These are phyloP conservation scores for Peucedramus taeniatus DNA, from an alignment of 2,113 vertebrate genomes.

Conservation along the genomic window DNA sequence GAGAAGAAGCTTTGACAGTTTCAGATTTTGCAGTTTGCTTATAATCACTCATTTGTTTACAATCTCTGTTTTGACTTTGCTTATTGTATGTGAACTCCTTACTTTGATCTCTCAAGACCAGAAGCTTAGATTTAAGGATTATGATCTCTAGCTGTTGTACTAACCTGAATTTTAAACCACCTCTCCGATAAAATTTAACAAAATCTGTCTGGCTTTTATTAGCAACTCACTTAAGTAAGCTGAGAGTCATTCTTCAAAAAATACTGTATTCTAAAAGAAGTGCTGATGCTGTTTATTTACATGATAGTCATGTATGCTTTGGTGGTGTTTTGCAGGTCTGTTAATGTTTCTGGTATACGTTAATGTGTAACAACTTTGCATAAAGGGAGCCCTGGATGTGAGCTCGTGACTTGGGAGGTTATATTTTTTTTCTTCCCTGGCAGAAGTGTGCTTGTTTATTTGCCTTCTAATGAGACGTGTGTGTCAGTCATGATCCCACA, in stretches of 20 bases:
- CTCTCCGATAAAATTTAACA: background rate
- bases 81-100: background rate
- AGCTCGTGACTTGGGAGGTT: background rate
- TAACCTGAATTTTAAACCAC: background rate
- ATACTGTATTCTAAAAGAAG: background rate
- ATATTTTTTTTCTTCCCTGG: background rate
- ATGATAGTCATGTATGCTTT: background rate
- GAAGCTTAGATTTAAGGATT: slow-evolving; percentile 21
- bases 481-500: background rate
- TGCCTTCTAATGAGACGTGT: background rate
- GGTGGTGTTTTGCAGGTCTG: background rate
- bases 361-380: background rate
- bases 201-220: background rate
- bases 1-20: background rate
- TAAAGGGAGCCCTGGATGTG: background rate
- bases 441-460: background rate
- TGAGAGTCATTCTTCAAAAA: background rate
- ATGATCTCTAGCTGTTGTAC: background rate
- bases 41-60: background rate
- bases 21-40: background rate
- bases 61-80: background rate
- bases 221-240: background rate
- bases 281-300: background rate
- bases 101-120: background rate
- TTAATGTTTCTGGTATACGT: background rate